Percentiles rank a stretch among this genome's conserved stretches.
phyloP scores from a whole-genome alignment of 2,888 invertebrate genomes.

The Branchellion lobata region DNA sequence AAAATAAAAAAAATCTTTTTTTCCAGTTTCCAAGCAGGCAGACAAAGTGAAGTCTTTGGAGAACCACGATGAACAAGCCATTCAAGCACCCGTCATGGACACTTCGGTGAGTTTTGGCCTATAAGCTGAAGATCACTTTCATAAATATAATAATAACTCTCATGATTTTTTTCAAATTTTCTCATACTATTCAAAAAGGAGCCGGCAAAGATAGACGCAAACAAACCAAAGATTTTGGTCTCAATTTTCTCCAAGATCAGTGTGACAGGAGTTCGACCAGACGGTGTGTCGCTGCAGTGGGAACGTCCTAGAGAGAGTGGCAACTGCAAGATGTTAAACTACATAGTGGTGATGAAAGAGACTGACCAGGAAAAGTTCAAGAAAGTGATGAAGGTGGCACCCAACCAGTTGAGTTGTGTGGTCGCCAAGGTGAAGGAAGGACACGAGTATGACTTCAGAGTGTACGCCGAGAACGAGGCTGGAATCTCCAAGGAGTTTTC shows the following conservation, averaged over 20 bases:
- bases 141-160: no score
- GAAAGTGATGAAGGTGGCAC: constrained; percentile 47
- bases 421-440: constrained; percentile 48
- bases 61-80: no score
- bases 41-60: no score
- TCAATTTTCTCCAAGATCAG: constrained; percentile 22
- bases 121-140: no score
- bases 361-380: constrained; percentile 50
- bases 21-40: no score
- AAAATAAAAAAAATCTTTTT: no score
- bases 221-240: constrained; percentile 19
- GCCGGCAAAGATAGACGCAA: neutral
- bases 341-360: constrained; percentile 48
- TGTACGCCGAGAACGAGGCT: constrained; percentile 51
- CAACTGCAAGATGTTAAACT: constrained; percentile 27
- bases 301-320: constrained; percentile 38
- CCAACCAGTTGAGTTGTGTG: constrained; percentile 20
- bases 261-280: constrained; percentile 31
- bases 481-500: constrained; percentile 49
- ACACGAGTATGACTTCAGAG: constrained; percentile 49
- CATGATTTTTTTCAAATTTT: no score
- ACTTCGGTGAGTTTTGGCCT: no score
- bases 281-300: constrained; percentile 43
- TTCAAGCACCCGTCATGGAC: no score
- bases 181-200: neutral